Base-by-base conservation (phyloP, 2,113 vertebrate species). In the Protobothrops flavoviridis region DNA sequence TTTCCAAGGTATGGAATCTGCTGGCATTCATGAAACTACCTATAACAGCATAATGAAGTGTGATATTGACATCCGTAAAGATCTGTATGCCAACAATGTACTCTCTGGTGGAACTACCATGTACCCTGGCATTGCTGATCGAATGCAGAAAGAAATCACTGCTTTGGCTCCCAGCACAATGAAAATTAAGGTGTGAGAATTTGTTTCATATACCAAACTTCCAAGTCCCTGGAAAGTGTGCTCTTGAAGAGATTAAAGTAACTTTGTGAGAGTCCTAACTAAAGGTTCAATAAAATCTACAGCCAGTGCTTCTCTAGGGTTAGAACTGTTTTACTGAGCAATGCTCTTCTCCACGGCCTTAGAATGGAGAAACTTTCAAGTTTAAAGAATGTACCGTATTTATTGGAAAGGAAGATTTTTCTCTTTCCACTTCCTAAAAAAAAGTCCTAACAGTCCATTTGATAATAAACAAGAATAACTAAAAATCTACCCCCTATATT, bases 1-100 rank as follows among this genome's bases (percentile, higher is more conserved):
- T 91, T 57, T 92, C 92, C 85, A 93, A 99, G 99, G 99, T 74
- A 99, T 99, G 99, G 99, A 99, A 95, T 99, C 99, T 91, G 99
- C 99, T 91, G 99, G 99, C 91, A 99, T 99, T 95, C 99, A 99
- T 57, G 99, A 99, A 96, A 99, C 99, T 33, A 99, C 99, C 13
- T 99, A 99, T 95, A 99, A 99, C 97, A 99, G 98, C 97, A 99
- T 99, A 97, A 99, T 99, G 99, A 99, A 99, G 96, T 99, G 99
- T 94, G 99, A 99, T 96, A 99, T 99, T 74, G 99, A 99, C 96
- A 99, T 99, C 96, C 98, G 98, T 57, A 99, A 99, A 96, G 98
- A 99, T 93, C 98, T 99, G 90, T 99, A 99, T n/a, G 99, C 99
- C 89, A 99, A 99, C 97, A 99, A 99, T 0, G 99, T 99, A 86